A percentile compares a stretch with the other conserved stretches of the same genome.
Conservation (phyloP, 2,888 invertebrate species). For the Drosophila mimica region DNA sequence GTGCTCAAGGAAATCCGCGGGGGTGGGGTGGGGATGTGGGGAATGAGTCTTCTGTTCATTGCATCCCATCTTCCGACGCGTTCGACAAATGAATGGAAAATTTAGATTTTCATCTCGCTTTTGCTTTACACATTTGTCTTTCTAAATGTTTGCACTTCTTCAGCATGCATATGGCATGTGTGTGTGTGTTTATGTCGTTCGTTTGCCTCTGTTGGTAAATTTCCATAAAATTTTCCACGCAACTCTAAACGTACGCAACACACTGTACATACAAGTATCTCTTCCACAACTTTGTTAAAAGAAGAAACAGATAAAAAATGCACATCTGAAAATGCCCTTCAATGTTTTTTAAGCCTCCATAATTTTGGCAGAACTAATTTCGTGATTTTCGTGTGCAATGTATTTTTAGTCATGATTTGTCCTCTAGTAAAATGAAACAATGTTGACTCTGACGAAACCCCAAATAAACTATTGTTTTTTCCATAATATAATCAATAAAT, state of each 20-base stretch:
- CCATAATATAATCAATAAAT: not conserved
- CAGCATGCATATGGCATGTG: constrained; percentile 7
- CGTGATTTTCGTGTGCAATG: too few species aligned
- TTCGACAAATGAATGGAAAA: constrained; percentile 67
- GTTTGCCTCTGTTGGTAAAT: constrained; percentile 53
- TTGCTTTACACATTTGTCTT: constrained; percentile 42
- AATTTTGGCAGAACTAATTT: not conserved
- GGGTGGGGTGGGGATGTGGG: not conserved
- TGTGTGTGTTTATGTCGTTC: constrained; percentile 5
- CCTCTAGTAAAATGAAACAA: too few species aligned
- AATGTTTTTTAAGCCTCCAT: not conserved
- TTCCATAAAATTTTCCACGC: constrained; percentile 72
- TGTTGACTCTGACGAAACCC: not conserved
- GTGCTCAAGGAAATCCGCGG: not conserved
- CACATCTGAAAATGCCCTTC: not conserved
- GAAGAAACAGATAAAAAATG: not conserved
- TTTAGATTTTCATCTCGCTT: constrained; percentile 62
- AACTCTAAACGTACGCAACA: constrained; percentile 32
- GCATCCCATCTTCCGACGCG: constrained; percentile 42
- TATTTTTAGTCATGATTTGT: too few species aligned
- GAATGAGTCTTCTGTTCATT: constrained; percentile 20
- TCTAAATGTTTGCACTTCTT: constrained; percentile 63
- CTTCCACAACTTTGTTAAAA: not conserved
- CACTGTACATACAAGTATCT: not conserved
- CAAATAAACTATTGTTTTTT: not conserved